Evolutionary conservation across 2,888 invertebrate genomes (phyloP).

Genomic region (Coenonympha arcania): DNA sequence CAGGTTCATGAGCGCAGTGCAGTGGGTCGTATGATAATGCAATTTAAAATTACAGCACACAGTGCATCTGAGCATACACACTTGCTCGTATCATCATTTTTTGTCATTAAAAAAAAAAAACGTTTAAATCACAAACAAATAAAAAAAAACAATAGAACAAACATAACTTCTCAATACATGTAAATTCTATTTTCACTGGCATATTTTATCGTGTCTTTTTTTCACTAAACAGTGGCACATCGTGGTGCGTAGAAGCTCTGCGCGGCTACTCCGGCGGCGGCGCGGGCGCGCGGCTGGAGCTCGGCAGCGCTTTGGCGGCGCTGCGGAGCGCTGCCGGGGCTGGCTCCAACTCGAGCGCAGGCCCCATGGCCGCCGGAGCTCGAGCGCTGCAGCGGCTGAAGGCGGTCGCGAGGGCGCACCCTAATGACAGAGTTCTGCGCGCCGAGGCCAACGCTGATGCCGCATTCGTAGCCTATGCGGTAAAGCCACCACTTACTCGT

Average conservation of each 20-base stretch:
- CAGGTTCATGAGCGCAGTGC: no score
- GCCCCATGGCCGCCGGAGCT: constrained; percentile 35
- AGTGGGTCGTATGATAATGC: no score
- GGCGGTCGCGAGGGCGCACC: constrained; percentile 62
- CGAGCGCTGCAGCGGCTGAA: constrained; percentile 54
- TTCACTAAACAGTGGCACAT: constrained; percentile 44
- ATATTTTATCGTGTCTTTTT: not conserved
- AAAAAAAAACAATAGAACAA: no score
- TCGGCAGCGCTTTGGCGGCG: constrained; percentile 89
- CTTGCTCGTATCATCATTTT: no score
- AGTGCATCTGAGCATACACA: no score
- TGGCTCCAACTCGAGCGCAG: constrained; percentile 30
- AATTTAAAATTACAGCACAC: no score
- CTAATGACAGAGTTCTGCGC: constrained; percentile 54
- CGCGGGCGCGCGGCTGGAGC: constrained; percentile 85
- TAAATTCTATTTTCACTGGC: not conserved
- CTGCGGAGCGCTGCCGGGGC: constrained; percentile 80
- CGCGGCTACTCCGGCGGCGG: constrained; percentile 89
- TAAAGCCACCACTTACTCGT: no score
- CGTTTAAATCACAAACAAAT: no score
- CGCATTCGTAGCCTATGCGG: constrained; percentile 65
- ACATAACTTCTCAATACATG: not conserved
- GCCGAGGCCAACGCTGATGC: constrained; percentile 67
- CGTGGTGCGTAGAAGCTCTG: constrained; percentile 95
- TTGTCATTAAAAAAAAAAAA: no score